phyloP scores from a whole-genome alignment of 1,140 invertebrate species.

The Megalonaias nervosa region DNA sequence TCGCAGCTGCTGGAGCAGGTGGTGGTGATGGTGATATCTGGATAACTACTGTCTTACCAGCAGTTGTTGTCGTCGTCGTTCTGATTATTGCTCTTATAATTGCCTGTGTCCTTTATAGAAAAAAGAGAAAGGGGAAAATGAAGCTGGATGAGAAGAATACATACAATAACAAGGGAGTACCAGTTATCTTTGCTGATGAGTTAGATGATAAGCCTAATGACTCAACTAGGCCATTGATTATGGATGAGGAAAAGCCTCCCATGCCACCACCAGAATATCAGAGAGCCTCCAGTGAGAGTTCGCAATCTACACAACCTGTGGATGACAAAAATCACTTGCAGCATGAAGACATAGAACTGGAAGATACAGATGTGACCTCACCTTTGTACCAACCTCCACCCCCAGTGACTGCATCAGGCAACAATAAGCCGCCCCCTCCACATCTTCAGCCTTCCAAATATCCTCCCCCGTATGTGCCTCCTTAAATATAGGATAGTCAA shows the following conservation, averaged over 20 bases:
- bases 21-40: slow-evolving; percentile 81
- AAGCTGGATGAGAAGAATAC: slow-evolving; percentile 78
- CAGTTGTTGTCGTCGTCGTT: slow-evolving; percentile 91
- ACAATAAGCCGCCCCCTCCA: slow-evolving; percentile 65
- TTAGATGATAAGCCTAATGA: slow-evolving; percentile 88
- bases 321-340: slow-evolving; percentile 61
- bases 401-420: slow-evolving; percentile 80
- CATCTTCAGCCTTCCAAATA: slow-evolving; percentile 58
- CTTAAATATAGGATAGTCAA: slow-evolving; percentile 36
- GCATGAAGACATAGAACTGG: slow-evolving; percentile 57
- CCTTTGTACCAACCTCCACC: slow-evolving; percentile 84
- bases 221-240: slow-evolving; percentile 91
- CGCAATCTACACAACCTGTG: slow-evolving; percentile 72
- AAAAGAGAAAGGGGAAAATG: slow-evolving; percentile 87
- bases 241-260: slow-evolving; percentile 94
- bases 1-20: slow-evolving; percentile 35
- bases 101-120: slow-evolving; percentile 89
- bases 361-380: slow-evolving; percentile 61
- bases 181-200: slow-evolving; percentile 94
- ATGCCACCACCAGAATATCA: slow-evolving; percentile 84
- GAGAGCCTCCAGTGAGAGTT: slow-evolving; percentile 72
- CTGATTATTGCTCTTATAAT: slow-evolving; percentile 87
- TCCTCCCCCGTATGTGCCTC: slow-evolving; percentile 63
- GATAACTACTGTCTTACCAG: slow-evolving; percentile 91
- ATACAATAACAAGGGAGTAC: slow-evolving; percentile 90